Evolutionary conservation across 35 echinoderm and acorn worm genomes (phyloP).

Genomic region (Diadema setosum): DNA sequence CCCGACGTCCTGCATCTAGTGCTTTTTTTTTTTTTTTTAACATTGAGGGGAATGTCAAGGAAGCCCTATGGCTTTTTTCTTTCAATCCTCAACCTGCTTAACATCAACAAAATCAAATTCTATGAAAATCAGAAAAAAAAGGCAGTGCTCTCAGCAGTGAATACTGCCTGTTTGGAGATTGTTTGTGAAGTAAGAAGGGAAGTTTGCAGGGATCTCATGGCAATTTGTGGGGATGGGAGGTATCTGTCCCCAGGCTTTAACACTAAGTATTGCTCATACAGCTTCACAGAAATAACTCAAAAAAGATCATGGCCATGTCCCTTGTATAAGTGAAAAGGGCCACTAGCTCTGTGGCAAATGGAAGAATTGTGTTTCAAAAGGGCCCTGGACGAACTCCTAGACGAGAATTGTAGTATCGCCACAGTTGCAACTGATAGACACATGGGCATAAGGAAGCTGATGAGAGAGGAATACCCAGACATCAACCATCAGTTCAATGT

Average conservation of each 20-base stretch:
- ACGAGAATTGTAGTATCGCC: neutral
- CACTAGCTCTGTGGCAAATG: conserved; percentile 52
- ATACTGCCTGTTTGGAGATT: too few species aligned
- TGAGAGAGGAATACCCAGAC: neutral
- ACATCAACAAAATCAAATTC: too few species aligned
- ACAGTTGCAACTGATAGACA: conserved; percentile 63
- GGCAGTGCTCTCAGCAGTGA: too few species aligned
- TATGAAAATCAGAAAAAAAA: too few species aligned
- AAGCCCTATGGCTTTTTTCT: too few species aligned
- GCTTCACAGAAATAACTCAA: conserved; percentile 6
- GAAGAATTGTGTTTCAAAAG: conserved; percentile 31
- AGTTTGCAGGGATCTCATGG: neutral
- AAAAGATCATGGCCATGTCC: conserved; percentile 21
- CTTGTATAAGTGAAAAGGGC: conserved; percentile 45
- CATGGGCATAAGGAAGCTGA: neutral
- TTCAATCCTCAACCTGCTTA: too few species aligned
- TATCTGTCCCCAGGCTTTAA: conserved; percentile 54
- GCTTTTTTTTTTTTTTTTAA: too few species aligned
- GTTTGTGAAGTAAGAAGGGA: too few species aligned
- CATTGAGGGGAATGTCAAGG: too few species aligned
- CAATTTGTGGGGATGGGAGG: conserved; percentile 42
- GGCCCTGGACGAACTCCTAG: neutral
- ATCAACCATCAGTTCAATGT: conserved; percentile 63
- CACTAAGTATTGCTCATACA: conserved; percentile 62
- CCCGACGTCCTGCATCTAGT: too few species aligned